Conservation (phyloP, 2,888 invertebrate species). For the Tipula unca region DNA sequence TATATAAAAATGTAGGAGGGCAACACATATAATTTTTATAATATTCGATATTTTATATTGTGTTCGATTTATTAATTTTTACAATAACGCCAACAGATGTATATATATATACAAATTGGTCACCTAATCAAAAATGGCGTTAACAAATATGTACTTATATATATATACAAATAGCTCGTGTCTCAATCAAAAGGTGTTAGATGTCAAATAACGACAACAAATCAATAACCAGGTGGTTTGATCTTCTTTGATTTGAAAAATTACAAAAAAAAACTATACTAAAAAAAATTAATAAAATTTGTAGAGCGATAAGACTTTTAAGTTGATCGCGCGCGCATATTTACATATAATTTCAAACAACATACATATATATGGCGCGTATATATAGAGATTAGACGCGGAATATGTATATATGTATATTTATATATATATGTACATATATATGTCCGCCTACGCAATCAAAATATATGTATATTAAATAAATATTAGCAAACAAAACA, state of each 20-base stretch:
- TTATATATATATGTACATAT: neutral
- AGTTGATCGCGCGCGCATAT: neutral
- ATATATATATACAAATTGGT: neutral
- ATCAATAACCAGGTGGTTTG: conserved; percentile 4
- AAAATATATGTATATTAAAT: neutral
- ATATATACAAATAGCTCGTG: neutral
- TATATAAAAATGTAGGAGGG: neutral
- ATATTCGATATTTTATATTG: neutral
- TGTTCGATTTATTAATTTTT: neutral
- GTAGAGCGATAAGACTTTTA: neutral
- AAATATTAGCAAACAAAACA: neutral
- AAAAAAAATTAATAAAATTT: no score
- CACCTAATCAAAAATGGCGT: conserved; percentile 14
- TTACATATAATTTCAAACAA: neutral
- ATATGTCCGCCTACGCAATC: neutral
- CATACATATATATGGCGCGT: neutral
- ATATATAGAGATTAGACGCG: neutral
- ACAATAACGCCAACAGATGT: conserved; percentile 14
- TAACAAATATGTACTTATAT: neutral
- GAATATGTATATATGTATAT: neutral
- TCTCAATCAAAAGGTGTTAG: neutral
- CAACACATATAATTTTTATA: neutral
- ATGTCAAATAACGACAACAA: neutral
- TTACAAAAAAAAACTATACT: neutral
- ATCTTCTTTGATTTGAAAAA: neutral